phyloP scores from a whole-genome alignment of 2,888 invertebrate genomes.

The Cephus pygmeus region DNA sequence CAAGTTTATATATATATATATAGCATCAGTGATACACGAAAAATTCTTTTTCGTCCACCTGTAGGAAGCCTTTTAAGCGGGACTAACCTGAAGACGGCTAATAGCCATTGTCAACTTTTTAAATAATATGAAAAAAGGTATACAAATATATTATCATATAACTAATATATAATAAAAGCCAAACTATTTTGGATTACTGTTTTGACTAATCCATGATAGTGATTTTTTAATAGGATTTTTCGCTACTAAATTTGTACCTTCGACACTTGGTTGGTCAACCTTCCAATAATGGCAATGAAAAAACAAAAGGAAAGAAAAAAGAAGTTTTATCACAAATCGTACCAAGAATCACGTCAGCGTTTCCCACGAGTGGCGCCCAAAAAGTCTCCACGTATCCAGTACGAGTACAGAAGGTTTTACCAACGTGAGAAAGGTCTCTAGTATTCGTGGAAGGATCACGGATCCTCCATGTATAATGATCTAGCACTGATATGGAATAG shows the following conservation, averaged over 20 bases:
- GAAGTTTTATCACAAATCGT: background rate
- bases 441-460: background rate
- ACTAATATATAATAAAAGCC: too few species aligned
- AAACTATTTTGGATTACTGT: background rate
- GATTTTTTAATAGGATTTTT: background rate
- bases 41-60: background rate
- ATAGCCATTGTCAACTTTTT: background rate
- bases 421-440: background rate
- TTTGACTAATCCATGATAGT: background rate
- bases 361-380: background rate
- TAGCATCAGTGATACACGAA: background rate
- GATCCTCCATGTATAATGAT: background rate
- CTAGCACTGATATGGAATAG: background rate
- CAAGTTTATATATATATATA: constrained; percentile 1
- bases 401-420: background rate
- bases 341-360: background rate
- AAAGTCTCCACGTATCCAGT: background rate
- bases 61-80: background rate
- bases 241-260: background rate
- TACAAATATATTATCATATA: background rate
- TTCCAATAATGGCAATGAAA: background rate
- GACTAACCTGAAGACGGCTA: background rate
- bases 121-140: background rate
- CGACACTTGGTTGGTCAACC: background rate
- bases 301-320: background rate